These are phyloP conservation scores for Galerucella calmariensis DNA, from an alignment of 2,888 invertebrate species.

Conservation along the genomic window DNA sequence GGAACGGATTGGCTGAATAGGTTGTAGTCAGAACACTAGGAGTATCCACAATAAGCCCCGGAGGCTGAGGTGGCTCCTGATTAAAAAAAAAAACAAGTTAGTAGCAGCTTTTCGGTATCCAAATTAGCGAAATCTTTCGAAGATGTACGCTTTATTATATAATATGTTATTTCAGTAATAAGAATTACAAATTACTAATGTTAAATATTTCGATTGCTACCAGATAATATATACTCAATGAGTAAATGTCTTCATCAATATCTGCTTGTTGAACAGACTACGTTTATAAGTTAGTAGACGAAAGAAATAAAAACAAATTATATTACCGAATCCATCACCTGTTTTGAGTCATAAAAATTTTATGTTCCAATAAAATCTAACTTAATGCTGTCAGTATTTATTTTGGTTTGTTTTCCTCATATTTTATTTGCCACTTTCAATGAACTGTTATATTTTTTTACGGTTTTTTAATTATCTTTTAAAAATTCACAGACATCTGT, in stretches of 20 bases:
- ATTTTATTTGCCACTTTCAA: slow-evolving; percentile 24
- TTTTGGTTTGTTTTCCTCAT: slow-evolving; percentile 37
- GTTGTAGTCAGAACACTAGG: no score
- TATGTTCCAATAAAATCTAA: slow-evolving; percentile 44
- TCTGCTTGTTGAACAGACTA: not conserved
- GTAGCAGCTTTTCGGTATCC: no score
- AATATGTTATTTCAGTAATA: no score
- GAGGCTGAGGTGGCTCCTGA: no score
- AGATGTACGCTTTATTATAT: no score
- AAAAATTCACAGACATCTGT: not conserved
- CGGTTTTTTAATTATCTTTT: not conserved
- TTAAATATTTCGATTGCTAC: not conserved
- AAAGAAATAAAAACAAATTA: slow-evolving; percentile 35
- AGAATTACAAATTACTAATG: no score
- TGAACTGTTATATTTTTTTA: not conserved
- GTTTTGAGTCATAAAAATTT: slow-evolving; percentile 44
- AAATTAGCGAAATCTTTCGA: no score
- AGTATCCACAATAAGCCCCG: no score
- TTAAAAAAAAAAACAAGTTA: no score
- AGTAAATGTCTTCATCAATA: slow-evolving; percentile 1
- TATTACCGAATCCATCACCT: slow-evolving; percentile 42
- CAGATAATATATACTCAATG: not conserved
- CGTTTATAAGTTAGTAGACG: slow-evolving; percentile 13
- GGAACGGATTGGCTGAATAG: no score
- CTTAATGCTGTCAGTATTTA: slow-evolving; percentile 42